Percentiles rank a stretch among this genome's conserved stretches.
phyloP scores from a whole-genome alignment of 2,797 vertebrate species.

The Aselliscus stoliczkanus region DNA sequence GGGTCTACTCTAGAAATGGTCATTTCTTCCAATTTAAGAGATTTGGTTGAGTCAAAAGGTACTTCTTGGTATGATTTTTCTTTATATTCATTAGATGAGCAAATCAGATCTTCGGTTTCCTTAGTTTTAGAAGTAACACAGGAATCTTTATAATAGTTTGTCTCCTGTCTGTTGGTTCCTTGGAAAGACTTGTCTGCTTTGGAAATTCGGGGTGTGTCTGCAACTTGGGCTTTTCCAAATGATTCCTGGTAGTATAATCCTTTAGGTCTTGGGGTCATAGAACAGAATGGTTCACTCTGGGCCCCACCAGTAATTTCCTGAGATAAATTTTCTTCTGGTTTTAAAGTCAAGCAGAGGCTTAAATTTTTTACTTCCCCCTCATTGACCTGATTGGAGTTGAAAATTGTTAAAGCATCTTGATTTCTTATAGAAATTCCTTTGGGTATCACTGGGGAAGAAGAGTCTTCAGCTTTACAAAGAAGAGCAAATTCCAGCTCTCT shows the following conservation, averaged over 20 bases:
- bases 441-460: neutral
- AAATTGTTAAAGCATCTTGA: conserved; percentile 37
- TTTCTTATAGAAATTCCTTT: conserved; percentile 19
- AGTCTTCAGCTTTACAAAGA: conserved; percentile 25
- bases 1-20: neutral
- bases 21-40: conserved; percentile 37
- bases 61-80: conserved; percentile 34
- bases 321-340: conserved; percentile 51
- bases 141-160: neutral
- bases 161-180: neutral
- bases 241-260: neutral
- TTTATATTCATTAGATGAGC: conserved; percentile 20
- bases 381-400: neutral
- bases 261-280: conserved; percentile 13
- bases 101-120: conserved; percentile 40
- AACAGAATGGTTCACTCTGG: conserved; percentile 14
- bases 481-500: neutral
- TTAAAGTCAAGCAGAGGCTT: conserved; percentile 36
- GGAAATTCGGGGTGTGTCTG: neutral
- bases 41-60: conserved; percentile 40
- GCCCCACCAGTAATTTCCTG: conserved; percentile 34
- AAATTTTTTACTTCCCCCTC: conserved; percentile 26
- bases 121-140: neutral
- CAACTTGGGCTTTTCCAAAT: conserved; percentile 32
- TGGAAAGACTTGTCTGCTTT: neutral